phyloP scores from a whole-genome alignment of 2,797 vertebrate genomes.

The Enteromius treurensis region DNA sequence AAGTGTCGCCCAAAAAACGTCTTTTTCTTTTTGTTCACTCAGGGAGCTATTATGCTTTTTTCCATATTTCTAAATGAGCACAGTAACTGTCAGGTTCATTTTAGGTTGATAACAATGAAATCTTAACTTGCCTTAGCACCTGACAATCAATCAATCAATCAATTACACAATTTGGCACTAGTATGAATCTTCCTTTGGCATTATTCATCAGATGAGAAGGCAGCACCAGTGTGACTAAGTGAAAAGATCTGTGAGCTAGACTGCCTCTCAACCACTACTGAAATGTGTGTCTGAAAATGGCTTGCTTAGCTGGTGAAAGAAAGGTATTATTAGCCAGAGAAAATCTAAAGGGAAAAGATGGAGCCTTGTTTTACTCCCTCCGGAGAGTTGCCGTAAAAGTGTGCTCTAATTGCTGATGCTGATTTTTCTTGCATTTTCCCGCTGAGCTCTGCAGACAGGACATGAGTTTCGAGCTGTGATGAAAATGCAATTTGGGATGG shows the following conservation, averaged over 20 bases:
- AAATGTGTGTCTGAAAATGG: slow-evolving; percentile 21
- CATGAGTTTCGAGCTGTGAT: slow-evolving; percentile 7
- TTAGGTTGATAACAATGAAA: not conserved
- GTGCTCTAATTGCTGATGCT: slow-evolving; percentile 73
- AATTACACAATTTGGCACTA: not conserved
- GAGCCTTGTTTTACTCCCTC: slow-evolving; percentile 23
- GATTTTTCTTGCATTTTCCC: slow-evolving; percentile 64
- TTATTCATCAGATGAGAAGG: slow-evolving; percentile 5
- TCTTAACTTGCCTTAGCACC: not conserved
- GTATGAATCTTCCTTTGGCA: slow-evolving; percentile 2
- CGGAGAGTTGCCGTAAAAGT: slow-evolving; percentile 57
- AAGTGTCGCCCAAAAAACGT: not conserved
- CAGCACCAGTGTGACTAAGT: not conserved
- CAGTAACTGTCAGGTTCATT: not conserved
- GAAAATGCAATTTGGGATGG: slow-evolving; percentile 3
- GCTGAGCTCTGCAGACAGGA: slow-evolving; percentile 62
- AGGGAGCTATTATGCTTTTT: not conserved
- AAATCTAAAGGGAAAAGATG: slow-evolving; percentile 22
- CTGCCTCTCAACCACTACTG: slow-evolving; percentile 14
- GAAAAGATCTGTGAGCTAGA: slow-evolving; percentile 20
- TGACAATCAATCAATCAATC: not conserved
- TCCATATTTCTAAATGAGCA: not conserved
- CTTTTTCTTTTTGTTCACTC: not conserved
- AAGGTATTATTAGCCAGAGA: slow-evolving; percentile 43
- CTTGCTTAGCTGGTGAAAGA: slow-evolving; percentile 40